Base-by-base conservation (phyloP, 1,140 invertebrate species). In the Penaeus japonicus region DNA sequence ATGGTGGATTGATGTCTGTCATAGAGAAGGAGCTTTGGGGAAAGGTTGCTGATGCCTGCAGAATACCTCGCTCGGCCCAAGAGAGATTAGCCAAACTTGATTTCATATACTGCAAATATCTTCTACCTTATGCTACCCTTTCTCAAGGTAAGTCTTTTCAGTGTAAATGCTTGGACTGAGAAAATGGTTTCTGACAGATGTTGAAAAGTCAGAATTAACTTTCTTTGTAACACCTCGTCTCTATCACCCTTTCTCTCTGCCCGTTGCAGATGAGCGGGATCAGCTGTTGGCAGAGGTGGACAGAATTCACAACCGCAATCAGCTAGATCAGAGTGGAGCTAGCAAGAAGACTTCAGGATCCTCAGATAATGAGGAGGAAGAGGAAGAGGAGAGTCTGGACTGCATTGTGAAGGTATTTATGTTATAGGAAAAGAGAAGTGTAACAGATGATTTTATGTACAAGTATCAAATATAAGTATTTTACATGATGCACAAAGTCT, bases 1-100 rank as follows among this genome's bases (percentile, higher is more conserved):
- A 96, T 89, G 97, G 97, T 3, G 97, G 97, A 0, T 93, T 98
- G 1, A 96, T 92, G 96, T 96, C 92, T n/a, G 97, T 98, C 0
- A 96, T 97, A 54, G 96, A 98, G 91, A 97, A 97, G 91, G 97
- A 98, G 91, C 96, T 96, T 91, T 99, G 97, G 98, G 94, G 95
- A 1, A 96, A 95, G 91, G 96, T 99, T 20, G 97, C 97, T 0
- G 97, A 99, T 91, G 94, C 95, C 7, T 96, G 98, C 95, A 95
- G 95, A 91, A 96, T 98, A 90, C 96, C 96, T 0, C 96, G 96
- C 93, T 94, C 95, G 47, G 95, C 96, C 0, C 96, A 97, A 91
- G 96, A 97, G 92, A 94, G 96, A 39, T 95, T 96, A 7, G 96
- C 96, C 2, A 97, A 97, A 92, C 92, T 99, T 15, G 97, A 99